phyloP scores from a whole-genome alignment of 2,888 invertebrate species.

The Sussaba pulchella region DNA sequence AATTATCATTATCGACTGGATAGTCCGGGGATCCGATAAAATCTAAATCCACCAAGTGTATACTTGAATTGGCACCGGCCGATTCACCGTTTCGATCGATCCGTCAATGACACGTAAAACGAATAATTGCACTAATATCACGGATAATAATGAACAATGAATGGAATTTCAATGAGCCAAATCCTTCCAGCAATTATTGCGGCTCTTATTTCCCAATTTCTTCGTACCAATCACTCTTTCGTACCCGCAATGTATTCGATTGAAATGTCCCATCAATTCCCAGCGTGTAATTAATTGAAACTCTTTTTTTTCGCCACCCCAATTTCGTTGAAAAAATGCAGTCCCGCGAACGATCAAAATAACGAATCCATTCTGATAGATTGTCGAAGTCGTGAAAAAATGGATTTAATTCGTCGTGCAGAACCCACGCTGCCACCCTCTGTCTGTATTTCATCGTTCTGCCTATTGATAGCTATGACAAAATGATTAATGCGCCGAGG shows the following conservation, averaged over 20 bases:
- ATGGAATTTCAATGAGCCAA: background rate
- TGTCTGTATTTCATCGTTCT: background rate
- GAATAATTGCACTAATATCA: background rate
- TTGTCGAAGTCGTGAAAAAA: slow-evolving; percentile 1
- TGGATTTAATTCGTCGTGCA: slow-evolving; percentile 24
- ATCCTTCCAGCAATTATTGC: background rate
- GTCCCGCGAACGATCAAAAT: slow-evolving; percentile 14
- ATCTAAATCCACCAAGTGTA: slow-evolving; percentile 12
- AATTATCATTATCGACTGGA: slow-evolving; percentile 49
- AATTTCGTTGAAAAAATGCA: background rate
- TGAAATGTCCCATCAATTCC: slow-evolving; percentile 37
- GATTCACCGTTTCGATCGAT: slow-evolving; percentile 9
- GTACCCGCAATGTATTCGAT: slow-evolving; percentile 1
- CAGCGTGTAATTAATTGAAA: slow-evolving; percentile 23
- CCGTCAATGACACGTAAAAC: background rate
- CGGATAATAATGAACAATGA: background rate
- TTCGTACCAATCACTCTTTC: background rate
- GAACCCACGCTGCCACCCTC: background rate
- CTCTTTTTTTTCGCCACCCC: background rate
- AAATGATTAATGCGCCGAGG: slow-evolving; percentile 47
- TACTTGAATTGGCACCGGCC: background rate
- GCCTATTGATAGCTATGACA: slow-evolving; percentile 20
- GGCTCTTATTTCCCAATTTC: background rate
- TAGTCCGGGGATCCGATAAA: slow-evolving; percentile 33
- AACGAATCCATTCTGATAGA: background rate